Evolutionary conservation across 2,113 vertebrate genomes (phyloP).

Genomic region (Daubentonia madagascariensis): DNA sequence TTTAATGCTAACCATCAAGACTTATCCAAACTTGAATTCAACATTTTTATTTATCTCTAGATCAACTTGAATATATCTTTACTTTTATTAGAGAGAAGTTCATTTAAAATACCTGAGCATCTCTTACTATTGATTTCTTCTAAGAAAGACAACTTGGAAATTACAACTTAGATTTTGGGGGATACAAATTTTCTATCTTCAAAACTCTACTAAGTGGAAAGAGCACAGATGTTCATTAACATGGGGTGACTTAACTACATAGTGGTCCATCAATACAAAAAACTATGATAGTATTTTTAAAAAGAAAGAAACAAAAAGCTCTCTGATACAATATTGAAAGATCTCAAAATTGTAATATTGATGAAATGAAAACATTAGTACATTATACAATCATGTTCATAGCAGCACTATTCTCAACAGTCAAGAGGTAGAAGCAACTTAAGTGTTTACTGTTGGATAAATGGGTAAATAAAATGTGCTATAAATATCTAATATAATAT

Average conservation of each 20-base stretch:
- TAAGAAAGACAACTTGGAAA: background rate
- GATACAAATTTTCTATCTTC: background rate
- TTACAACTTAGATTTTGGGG: background rate
- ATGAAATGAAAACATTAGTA: background rate
- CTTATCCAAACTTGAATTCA: background rate
- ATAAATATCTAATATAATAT: background rate
- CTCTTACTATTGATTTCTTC: background rate
- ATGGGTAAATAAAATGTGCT: background rate
- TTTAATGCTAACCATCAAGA: background rate
- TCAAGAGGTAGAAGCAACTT: background rate
- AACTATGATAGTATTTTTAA: background rate
- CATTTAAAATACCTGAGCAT: background rate
- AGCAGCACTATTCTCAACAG: background rate
- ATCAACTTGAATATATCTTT: background rate
- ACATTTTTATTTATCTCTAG: background rate
- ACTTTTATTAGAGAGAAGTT: background rate
- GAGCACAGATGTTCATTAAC: background rate
- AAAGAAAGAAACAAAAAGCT: background rate
- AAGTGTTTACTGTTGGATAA: background rate
- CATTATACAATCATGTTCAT: background rate
- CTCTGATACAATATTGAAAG: background rate
- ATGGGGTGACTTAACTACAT: background rate
- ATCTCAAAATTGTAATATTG: background rate
- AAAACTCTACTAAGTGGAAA: background rate
- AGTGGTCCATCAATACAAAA: background rate